phyloP scores from a whole-genome alignment of 2,888 invertebrate genomes.

The Ephialtes manifestator region DNA sequence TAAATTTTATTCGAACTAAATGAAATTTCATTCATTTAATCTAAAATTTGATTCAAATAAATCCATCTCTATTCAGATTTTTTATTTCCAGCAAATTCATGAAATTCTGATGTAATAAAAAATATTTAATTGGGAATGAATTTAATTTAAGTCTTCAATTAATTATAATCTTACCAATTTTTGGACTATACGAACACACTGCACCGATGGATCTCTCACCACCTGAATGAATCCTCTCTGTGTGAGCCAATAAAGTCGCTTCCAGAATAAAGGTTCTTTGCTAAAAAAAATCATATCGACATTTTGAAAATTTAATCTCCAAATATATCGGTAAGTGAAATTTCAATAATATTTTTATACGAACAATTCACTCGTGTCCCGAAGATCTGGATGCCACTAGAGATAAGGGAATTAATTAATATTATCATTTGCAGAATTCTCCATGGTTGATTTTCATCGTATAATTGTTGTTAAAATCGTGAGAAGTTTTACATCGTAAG shows the following conservation, averaged over 20 bases:
- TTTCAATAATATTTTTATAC: slow-evolving; percentile 53
- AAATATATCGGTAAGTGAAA: background rate
- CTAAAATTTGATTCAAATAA: no score
- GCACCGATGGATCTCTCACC: slow-evolving; percentile 93
- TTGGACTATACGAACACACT: slow-evolving; percentile 92
- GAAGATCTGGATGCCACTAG: slow-evolving; percentile 69
- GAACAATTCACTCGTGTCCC: slow-evolving; percentile 71
- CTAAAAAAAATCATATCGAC: slow-evolving; percentile 81
- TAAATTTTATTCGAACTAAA: no score
- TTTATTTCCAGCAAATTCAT: no score
- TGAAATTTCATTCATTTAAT: no score
- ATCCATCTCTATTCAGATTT: no score
- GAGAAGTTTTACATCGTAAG: slow-evolving; percentile 85
- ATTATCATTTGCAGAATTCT: background rate
- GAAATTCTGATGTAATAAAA: no score
- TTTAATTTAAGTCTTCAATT: no score
- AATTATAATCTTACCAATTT: slow-evolving; percentile 90
- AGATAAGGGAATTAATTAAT: slow-evolving; percentile 41
- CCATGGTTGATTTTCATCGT: background rate
- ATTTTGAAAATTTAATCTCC: background rate
- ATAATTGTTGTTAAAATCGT: slow-evolving; percentile 1
- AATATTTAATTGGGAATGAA: no score
- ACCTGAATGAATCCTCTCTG: slow-evolving; percentile 92
- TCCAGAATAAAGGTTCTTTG: slow-evolving; percentile 90
- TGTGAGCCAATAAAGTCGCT: slow-evolving; percentile 92